Conservation (phyloP, 2,797 vertebrate genomes). For the Hoplostethus atlanticus region DNA sequence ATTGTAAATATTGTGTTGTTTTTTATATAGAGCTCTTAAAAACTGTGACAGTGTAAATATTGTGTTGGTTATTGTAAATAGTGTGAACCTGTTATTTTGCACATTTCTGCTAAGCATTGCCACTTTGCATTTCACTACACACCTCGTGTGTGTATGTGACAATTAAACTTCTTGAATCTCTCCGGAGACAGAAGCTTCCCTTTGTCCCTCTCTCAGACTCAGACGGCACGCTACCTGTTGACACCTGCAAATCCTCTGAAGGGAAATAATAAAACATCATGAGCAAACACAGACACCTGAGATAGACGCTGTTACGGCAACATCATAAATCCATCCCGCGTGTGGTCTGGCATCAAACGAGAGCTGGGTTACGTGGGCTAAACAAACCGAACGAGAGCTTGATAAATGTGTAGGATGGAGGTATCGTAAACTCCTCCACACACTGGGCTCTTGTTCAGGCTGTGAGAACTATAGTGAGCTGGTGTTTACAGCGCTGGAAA, state of each 20-base stretch:
- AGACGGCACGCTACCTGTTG: not conserved
- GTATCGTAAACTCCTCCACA: conserved; percentile 43
- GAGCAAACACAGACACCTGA: conserved; percentile 46
- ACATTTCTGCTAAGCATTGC: no score
- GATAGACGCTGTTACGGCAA: not conserved
- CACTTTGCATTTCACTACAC: no score
- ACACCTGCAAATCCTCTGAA: conserved; percentile 36
- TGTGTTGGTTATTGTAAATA: no score
- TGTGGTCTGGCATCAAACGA: conserved; percentile 46
- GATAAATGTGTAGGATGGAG: conserved; percentile 27
- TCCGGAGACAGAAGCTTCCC: no score
- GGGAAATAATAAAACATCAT: conserved; percentile 36
- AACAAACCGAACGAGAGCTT: conserved; percentile 49
- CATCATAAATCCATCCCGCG: conserved; percentile 27
- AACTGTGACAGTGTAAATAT: no score
- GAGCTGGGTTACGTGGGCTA: conserved; percentile 29
- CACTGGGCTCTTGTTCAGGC: conserved; percentile 4
- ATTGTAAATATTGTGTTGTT: no score
- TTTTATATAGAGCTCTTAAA: no score
- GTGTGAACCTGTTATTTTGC: no score
- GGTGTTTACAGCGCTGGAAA: conserved; percentile 59
- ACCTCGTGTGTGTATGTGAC: no score
- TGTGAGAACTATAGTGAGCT: conserved; percentile 50
- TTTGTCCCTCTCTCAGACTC: no score
- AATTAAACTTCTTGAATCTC: no score